These are phyloP conservation scores for Therioaphis trifolii DNA, from an alignment of 2,888 invertebrate genomes.

Conservation along the genomic window DNA sequence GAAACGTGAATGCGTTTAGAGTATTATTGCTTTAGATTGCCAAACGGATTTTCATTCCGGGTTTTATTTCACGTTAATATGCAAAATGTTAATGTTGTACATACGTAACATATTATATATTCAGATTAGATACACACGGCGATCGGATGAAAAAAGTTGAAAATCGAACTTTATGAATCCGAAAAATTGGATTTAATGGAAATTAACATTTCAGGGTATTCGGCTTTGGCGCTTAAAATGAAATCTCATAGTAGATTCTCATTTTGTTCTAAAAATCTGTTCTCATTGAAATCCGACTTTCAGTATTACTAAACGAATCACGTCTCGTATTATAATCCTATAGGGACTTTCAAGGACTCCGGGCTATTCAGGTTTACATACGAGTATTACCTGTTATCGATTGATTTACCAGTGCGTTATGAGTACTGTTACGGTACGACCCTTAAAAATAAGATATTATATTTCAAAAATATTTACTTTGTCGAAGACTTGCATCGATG, in stretches of 20 bases:
- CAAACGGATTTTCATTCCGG: constrained; percentile 21
- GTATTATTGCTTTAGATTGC: constrained; percentile 33
- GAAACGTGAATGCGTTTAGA: constrained; percentile 20
- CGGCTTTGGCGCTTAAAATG: not conserved
- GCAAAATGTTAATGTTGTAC: not conserved
- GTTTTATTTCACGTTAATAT: constrained; percentile 33
- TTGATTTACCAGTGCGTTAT: constrained; percentile 26
- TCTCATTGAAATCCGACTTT: not conserved
- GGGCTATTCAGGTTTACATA: not conserved
- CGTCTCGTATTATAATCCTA: constrained; percentile 42
- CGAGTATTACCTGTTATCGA: constrained; percentile 17
- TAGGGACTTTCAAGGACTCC: not conserved
- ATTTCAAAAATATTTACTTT: not conserved
- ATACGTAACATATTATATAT: not conserved
- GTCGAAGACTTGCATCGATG: not conserved
- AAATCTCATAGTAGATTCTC: constrained; percentile 16
- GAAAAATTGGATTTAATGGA: constrained; percentile 31
- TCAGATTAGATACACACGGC: not conserved
- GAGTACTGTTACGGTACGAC: not conserved
- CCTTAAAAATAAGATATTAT: not conserved
- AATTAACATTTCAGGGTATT: not conserved
- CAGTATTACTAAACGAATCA: constrained; percentile 46
- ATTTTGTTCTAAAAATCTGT: constrained; percentile 27
- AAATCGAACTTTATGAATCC: not conserved
- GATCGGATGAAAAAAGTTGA: not conserved